phyloP scores from a whole-genome alignment of 2,797 vertebrate species.

The Parauchenoglanis ngamensis region DNA sequence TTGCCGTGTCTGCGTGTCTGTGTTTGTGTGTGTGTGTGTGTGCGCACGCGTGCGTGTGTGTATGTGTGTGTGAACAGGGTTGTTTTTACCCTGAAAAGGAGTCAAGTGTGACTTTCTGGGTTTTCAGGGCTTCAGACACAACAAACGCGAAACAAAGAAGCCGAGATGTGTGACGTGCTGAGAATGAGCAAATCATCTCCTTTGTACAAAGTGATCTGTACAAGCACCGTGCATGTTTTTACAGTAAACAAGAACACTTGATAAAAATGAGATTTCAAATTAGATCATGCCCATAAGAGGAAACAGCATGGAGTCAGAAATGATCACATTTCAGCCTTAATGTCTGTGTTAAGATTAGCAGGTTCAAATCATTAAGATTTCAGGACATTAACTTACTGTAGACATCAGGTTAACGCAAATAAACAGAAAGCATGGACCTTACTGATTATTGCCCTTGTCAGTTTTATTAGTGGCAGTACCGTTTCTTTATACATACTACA shows the following conservation, averaged over 20 bases:
- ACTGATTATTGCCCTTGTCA: not conserved
- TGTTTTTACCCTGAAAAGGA: slow-evolving; percentile 44
- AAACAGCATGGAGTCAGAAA: not conserved
- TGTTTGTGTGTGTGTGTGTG: slow-evolving; percentile 38
- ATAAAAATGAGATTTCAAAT: not conserved
- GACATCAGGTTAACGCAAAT: not conserved
- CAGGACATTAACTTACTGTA: not conserved
- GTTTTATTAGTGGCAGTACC: not conserved
- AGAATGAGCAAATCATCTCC: slow-evolving; percentile 34
- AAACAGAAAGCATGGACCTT: not conserved
- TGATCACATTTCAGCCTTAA: not conserved
- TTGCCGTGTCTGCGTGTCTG: slow-evolving; percentile 31
- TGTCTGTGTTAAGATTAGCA: not conserved
- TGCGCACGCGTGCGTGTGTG: slow-evolving; percentile 35
- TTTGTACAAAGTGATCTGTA: slow-evolving; percentile 12
- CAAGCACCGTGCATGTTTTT: not conserved
- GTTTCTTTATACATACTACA: not conserved
- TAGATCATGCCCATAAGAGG: not conserved
- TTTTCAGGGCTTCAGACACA: slow-evolving; percentile 58
- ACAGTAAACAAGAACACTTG: slow-evolving; percentile 22
- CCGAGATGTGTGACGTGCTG: slow-evolving; percentile 46
- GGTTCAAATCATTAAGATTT: too few species aligned
- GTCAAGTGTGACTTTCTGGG: slow-evolving; percentile 56
- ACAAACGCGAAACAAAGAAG: slow-evolving; percentile 62
- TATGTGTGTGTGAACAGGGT: slow-evolving; percentile 2